Base-by-base conservation (phyloP, 2,888 invertebrate species). In the Chalcis sispes region DNA sequence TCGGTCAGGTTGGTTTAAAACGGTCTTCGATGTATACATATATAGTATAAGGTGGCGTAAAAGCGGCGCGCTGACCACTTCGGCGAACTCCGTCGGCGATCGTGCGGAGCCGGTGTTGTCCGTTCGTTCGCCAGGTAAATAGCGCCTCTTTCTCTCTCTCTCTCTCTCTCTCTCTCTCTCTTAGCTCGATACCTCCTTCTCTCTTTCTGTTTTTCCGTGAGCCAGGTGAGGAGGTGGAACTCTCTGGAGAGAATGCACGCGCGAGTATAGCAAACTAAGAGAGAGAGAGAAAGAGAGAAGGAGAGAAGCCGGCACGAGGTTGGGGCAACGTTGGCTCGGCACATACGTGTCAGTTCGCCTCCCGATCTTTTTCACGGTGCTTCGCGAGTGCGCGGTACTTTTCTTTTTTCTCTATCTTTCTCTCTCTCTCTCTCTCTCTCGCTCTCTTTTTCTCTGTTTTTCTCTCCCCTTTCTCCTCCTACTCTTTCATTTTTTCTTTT, bases 261-360 rank as follows among this genome's bases (percentile, higher is more conserved):
- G 36, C 18, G 52, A n/a, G 18, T 36, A 23, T 42, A 20, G 18
- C 7, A 4, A 20, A 46, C 8, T n/a, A 20, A 23, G n/a, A 42
- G 36, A 59, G 70, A 70, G 59, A 59, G 42, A 59, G 59, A 75
- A 29, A 54, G 64, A 25, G 27, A 52, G 59, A 20, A 42, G 46
- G 2, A 42, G 36, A 27, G 36, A 36, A 52, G 66, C 58, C 52
- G 71, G 71, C 76, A 71, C 69, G 58, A 75, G 69, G 62, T 46
- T 69, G 36, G 10, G 29, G 42, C 56, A 71, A 32, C 29, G 25
- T 20, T 23, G n/a, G 61, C 15, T 36, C 46, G 32, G 74, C 61
- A 65, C 74, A 74, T 77, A 77, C 77, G 77, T 72, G 75, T 77
- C 75, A 77, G 77, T 77, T 72, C 59, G 64, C 27, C 52, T 67